Conservation (phyloP, 2,888 invertebrate genomes). For the Neoitamus cyanurus region DNA sequence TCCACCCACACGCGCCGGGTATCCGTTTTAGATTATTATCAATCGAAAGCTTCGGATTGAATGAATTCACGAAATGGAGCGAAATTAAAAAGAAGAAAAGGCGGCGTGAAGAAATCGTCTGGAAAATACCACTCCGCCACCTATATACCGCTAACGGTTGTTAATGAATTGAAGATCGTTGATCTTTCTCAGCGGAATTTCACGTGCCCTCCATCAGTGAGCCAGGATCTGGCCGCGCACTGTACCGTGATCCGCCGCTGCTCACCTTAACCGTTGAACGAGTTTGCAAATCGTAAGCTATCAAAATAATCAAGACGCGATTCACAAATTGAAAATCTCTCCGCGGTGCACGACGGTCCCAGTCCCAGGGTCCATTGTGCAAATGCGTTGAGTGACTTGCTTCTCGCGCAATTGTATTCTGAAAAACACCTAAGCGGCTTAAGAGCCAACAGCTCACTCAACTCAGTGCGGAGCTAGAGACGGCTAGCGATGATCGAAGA, state of each 20-base stretch:
- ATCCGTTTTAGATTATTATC: not conserved
- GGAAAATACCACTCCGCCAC: not conserved
- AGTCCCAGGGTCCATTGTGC: not conserved
- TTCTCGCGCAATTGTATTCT: conserved; percentile 18
- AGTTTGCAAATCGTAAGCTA: conserved; percentile 11
- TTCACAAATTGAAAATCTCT: conserved; percentile 34
- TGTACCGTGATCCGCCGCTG: not conserved
- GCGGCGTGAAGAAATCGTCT: not conserved
- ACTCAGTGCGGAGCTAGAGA: not conserved
- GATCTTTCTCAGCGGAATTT: conserved; percentile 17
- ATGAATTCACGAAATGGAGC: not conserved
- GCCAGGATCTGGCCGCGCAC: not conserved
- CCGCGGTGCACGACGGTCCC: not conserved
- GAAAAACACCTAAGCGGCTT: conserved; percentile 4
- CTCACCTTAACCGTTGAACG: conserved; percentile 6
- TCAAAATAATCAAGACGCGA: conserved; percentile 22
- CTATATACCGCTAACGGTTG: not conserved
- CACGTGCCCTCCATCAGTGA: conserved; percentile 15
- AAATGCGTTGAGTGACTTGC: not conserved
- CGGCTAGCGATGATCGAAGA: not conserved
- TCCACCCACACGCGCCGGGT: not conserved
- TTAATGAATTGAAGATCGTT: conserved; percentile 5
- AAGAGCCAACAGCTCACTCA: not conserved
- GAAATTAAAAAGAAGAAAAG: not conserved
- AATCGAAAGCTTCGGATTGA: not conserved